Conservation (phyloP, 2,888 invertebrate genomes). For the Sympetrum striolatum region DNA sequence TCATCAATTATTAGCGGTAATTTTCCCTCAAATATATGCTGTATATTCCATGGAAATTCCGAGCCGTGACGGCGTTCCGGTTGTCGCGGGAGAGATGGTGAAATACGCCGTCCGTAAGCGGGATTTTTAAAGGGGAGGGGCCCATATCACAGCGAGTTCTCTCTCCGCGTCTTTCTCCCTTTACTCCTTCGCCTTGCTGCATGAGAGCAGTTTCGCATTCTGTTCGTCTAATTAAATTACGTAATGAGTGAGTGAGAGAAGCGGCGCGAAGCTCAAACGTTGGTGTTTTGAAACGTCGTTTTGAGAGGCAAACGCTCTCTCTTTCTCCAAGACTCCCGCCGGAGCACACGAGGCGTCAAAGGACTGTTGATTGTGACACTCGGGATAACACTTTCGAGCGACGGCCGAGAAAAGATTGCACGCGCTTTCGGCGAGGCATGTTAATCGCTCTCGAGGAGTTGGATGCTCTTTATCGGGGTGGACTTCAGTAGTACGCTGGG, state of each 20-base stretch:
- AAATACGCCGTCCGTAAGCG: neutral
- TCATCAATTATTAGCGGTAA: neutral
- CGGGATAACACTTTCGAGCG: neutral
- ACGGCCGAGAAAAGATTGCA: neutral
- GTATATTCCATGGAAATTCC: neutral
- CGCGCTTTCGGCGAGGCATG: neutral
- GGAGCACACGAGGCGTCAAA: neutral
- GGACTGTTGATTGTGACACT: neutral
- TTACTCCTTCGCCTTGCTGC: neutral
- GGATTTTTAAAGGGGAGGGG: neutral
- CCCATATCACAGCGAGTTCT: neutral
- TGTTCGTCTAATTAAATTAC: conserved; percentile 34
- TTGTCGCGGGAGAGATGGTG: neutral
- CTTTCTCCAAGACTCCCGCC: neutral
- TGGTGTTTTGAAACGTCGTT: conserved; percentile 40
- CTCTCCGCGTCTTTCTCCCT: neutral
- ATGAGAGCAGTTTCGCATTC: neutral
- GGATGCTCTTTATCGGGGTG: neutral
- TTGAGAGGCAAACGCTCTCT: neutral
- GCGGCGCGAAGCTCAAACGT: conserved; percentile 24
- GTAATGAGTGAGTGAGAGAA: conserved; percentile 14
- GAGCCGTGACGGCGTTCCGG: neutral
- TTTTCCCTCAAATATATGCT: neutral
- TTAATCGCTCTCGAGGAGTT: neutral
- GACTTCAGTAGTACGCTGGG: no score